A percentile compares a stretch with the other conserved stretches of the same genome.
phyloP scores from a whole-genome alignment of 2,888 invertebrate species.

The Beris chalybata region DNA sequence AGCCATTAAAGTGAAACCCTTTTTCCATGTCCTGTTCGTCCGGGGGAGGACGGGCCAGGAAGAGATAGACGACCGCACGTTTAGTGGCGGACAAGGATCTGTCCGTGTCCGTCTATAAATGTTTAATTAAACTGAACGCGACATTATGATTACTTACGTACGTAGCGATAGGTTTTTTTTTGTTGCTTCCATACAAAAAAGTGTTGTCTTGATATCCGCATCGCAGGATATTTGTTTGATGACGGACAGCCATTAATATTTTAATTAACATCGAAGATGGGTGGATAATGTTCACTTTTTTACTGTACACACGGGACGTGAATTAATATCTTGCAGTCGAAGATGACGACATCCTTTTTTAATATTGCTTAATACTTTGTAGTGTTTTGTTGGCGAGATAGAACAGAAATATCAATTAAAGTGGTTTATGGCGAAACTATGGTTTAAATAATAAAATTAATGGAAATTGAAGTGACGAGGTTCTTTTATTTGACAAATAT shows the following conservation, averaged over 20 bases:
- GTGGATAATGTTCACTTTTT: slow-evolving; percentile 13
- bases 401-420: neutral
- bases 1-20: slow-evolving; percentile 30
- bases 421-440: neutral
- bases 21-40: slow-evolving; percentile 9
- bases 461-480: too few relatives aligned
- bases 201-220: slow-evolving; percentile 14
- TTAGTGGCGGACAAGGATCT: slow-evolving; percentile 24
- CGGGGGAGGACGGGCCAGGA: neutral
- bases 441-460: neutral
- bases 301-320: slow-evolving; percentile 29
- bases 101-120: slow-evolving; percentile 33
- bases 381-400: neutral
- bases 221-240: slow-evolving; percentile 28
- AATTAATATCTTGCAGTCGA: neutral
- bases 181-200: slow-evolving; percentile 7
- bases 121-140: slow-evolving; percentile 32
- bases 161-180: slow-evolving; percentile 14
- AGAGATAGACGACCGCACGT: neutral
- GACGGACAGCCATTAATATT: slow-evolving; percentile 25
- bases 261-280: slow-evolving; percentile 24
- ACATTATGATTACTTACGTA: slow-evolving; percentile 31
- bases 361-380: neutral
- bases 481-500: too few relatives aligned
- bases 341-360: neutral